Conservation (phyloP, 1,140 invertebrate genomes). For the Cydia amplana region DNA sequence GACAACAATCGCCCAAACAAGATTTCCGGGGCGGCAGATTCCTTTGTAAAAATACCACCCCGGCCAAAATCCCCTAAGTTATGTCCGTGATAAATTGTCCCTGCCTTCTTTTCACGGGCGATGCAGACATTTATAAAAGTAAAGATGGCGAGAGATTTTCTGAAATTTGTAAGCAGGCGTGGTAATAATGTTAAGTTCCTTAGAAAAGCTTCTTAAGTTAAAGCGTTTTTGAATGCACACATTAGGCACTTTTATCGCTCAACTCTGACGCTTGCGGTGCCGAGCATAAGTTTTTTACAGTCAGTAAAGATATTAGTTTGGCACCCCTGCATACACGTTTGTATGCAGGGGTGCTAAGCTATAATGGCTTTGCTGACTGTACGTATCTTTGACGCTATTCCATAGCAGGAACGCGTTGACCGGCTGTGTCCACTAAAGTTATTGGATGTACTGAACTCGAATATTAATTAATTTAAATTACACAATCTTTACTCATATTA, state of each 20-base stretch:
- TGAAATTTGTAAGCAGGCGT: slow-evolving; percentile 4
- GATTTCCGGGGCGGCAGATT: slow-evolving; percentile 4
- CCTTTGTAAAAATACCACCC: slow-evolving; percentile 16
- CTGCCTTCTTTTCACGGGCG: neutral
- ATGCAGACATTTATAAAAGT: slow-evolving; percentile 17
- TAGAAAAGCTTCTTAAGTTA: neutral
- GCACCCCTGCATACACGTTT: too few species aligned
- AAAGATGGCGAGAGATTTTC: slow-evolving; percentile 13
- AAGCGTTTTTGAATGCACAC: neutral
- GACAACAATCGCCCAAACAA: slow-evolving; percentile 6
- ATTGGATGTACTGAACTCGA: too few species aligned
- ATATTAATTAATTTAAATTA: too few species aligned
- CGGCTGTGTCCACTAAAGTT: too few species aligned
- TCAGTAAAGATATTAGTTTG: too few species aligned
- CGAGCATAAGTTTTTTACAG: too few species aligned
- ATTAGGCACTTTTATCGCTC: slow-evolving; percentile 11
- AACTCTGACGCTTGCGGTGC: too few species aligned
- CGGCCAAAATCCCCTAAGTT: slow-evolving; percentile 6
- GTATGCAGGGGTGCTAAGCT: too few species aligned
- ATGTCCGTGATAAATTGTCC: slow-evolving; percentile 13
- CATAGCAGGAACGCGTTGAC: too few species aligned
- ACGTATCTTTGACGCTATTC: too few species aligned
- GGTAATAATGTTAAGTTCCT: neutral
- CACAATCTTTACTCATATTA: too few species aligned
- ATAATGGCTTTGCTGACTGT: too few species aligned